Base-by-base conservation (phyloP, 92 coral and sea anemone genomes). In the Bergia sp. region DNA sequence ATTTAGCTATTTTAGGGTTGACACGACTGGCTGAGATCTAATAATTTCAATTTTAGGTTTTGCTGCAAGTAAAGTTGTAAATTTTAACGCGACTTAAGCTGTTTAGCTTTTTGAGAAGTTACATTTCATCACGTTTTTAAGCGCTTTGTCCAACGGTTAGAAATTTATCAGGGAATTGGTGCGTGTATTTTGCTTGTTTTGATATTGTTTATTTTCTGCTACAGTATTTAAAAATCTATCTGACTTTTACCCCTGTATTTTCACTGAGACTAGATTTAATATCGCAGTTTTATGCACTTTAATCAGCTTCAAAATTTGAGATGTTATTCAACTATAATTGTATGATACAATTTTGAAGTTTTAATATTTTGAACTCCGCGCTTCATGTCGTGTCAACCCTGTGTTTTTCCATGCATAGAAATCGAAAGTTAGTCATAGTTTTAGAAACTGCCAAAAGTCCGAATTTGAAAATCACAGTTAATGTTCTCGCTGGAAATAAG, bases 141-240 rank as follows among this genome's bases (percentile, higher is more conserved):
- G 76, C 76, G 76, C 76, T 72, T 72, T 72, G 76, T 72, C 76
- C 76, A 72, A 72, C 76, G 76, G 76, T 72, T 72, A 72, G 76
- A 72, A 72, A 72, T 72, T 72, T 72, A 72, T 72, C 76, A 72
- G 76, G 76, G 76, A 72, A 72, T 72, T 72, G 76, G 76, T 72
- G 76, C 76, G 76, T 72, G 76, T 72, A 72, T 72, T 72, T 72
- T 72, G 76, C 76, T 72, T 72, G 76, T 72, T 72, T 72, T 72
- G 37, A 72, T 72, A 72, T 72, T 72, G 76, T 72, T 72, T 72
- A 72, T n/a, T 72, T 72, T 72, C 38, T 72, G 76, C 76, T 72
- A 72, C 41, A 37, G 76, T 72, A 72, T 72, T 72, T 72, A 72
- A 72, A 72, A 72, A 72, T 72, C 41, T 72, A 72, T 72, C 76